Conservation (phyloP, 2,888 invertebrate genomes). For the Caenorhabditis sp. region DNA sequence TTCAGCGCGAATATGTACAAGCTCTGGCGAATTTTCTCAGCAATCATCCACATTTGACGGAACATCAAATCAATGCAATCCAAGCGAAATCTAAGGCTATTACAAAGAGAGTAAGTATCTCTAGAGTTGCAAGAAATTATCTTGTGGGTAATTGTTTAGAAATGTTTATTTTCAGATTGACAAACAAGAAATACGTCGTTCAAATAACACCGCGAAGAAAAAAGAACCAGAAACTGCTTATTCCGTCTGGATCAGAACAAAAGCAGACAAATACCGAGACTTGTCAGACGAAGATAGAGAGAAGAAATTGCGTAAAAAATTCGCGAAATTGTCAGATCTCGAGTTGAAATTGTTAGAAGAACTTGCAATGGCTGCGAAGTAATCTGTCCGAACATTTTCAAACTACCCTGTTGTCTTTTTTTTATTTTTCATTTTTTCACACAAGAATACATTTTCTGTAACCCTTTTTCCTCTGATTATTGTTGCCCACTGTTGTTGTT, state of each 20-base stretch:
- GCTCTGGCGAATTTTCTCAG: not conserved
- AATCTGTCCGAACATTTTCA: not conserved
- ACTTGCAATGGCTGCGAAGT: not conserved
- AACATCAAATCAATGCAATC: not conserved
- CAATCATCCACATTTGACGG: not conserved
- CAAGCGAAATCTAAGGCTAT: not conserved
- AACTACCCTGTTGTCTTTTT: not conserved
- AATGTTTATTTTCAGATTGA: not conserved
- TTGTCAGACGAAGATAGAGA: not conserved
- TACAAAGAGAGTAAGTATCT: not conserved
- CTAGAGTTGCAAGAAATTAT: no score
- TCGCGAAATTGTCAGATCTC: not conserved
- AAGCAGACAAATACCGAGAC: slow-evolving; percentile 4
- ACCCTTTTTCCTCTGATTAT: no score
- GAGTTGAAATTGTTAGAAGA: slow-evolving; percentile 3
- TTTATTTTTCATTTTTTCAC: not conserved
- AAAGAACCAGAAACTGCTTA: slow-evolving; percentile 6
- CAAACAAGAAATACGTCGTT: not conserved
- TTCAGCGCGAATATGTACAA: not conserved
- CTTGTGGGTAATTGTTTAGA: no score
- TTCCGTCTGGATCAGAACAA: not conserved
- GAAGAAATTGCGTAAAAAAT: not conserved
- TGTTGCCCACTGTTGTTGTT: no score
- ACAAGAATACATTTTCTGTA: no score
- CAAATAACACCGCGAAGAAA: not conserved